Evolutionary conservation across 2,113 vertebrate species (phyloP).

Genomic region (Channa maculata): DNA sequence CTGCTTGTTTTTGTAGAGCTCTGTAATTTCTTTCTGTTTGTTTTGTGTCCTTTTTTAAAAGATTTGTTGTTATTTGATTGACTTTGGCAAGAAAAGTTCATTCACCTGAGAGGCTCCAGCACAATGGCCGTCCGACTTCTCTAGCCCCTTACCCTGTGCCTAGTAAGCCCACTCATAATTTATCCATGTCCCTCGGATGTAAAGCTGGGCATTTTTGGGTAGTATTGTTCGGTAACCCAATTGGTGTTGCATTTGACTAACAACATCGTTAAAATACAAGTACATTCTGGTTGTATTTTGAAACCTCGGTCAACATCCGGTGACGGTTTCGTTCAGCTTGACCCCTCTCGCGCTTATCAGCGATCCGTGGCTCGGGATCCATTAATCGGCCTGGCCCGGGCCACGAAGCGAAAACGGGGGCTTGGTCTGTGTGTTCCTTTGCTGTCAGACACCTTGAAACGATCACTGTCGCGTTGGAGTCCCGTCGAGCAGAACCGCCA

Average conservation of each 20-base stretch:
- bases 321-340: neutral
- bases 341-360: neutral
- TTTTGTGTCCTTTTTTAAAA: neutral
- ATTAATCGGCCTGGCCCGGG: slow-evolving; percentile 64
- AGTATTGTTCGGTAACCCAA: neutral
- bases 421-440: slow-evolving; percentile 6
- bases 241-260: too few species aligned
- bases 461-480: fast-evolving
- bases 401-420: slow-evolving; percentile 16
- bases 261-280: too few species aligned
- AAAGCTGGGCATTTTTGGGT: neutral
- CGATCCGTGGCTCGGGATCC: slow-evolving; percentile 65
- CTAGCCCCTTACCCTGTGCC: neutral
- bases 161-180: too few species aligned
- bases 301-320: slow-evolving; percentile 20
- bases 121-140: neutral
- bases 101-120: neutral
- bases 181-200: too few species aligned
- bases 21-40: neutral
- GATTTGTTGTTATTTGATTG: neutral
- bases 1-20: neutral
- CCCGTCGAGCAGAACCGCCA: too few species aligned
- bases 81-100: neutral
- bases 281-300: slow-evolving; percentile 48
- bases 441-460: slow-evolving; percentile 41